Evolutionary conservation across 2,113 vertebrate species (phyloP).

Genomic region (Haplochromis burtoni): DNA sequence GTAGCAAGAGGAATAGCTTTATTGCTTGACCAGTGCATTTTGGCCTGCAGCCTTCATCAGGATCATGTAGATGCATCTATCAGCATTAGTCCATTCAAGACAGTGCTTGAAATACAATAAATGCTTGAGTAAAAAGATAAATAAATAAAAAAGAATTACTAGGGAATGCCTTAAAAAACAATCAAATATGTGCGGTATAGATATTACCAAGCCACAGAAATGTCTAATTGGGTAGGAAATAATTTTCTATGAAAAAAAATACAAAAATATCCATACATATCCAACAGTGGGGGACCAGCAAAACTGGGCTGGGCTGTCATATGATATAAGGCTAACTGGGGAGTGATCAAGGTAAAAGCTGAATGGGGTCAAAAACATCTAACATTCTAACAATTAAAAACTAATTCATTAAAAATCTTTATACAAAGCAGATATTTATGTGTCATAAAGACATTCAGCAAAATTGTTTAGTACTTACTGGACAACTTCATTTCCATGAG

Average conservation of each 20-base stretch:
- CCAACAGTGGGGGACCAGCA: background rate
- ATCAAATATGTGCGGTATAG: background rate
- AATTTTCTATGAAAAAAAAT: background rate
- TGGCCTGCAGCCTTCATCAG: background rate
- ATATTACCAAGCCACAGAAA: background rate
- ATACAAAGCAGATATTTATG: background rate
- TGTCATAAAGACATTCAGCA: background rate
- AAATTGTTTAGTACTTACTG: background rate
- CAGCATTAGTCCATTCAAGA: background rate
- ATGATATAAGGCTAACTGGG: background rate
- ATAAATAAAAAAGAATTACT: background rate
- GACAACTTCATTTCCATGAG: background rate
- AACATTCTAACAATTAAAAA: background rate
- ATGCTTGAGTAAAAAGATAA: background rate
- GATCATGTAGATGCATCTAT: background rate
- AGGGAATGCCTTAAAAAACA: background rate
- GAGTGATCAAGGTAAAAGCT: background rate
- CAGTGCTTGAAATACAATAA: background rate
- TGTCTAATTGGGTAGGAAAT: background rate
- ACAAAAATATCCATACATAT: background rate
- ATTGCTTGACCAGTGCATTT: background rate
- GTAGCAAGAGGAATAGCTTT: background rate
- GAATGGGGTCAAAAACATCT: background rate
- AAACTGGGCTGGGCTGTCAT: background rate
- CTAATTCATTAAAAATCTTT: background rate